Evolutionary conservation across 2,888 invertebrate species (phyloP).

Genomic region (Plebejus anna): DNA sequence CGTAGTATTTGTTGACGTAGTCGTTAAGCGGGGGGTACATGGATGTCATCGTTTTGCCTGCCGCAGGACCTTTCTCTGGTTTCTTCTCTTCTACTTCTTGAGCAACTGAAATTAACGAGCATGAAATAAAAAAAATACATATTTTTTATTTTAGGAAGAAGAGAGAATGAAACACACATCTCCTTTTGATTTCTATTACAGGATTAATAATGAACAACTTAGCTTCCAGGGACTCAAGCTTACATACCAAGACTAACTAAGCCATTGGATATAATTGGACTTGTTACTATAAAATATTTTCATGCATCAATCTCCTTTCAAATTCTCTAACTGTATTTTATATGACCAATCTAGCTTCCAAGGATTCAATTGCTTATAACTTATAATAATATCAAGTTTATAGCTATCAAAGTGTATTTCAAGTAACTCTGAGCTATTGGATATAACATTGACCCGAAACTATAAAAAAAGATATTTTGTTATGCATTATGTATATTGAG

Average conservation of each 20-base stretch:
- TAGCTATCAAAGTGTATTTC: too few species aligned
- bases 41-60: constrained; percentile 54
- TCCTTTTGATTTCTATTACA: too few species aligned
- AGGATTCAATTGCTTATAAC: too few species aligned
- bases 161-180: background rate
- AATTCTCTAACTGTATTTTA: too few species aligned
- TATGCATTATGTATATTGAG: background rate
- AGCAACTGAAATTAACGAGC: constrained; percentile 47
- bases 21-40: constrained; percentile 64
- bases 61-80: constrained; percentile 71
- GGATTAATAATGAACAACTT: too few species aligned
- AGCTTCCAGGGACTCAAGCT: too few species aligned
- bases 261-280: too few species aligned
- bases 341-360: too few species aligned
- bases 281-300: too few species aligned
- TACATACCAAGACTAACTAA: too few species aligned
- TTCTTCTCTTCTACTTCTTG: constrained; percentile 68
- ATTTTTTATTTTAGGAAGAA: background rate
- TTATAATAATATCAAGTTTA: too few species aligned
- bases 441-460: background rate
- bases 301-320: too few species aligned
- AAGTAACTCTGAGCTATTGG: background rate
- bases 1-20: constrained; percentile 61
- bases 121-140: background rate
- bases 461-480: background rate